These are phyloP conservation scores for Glomeris maerens DNA, from an alignment of 1,140 invertebrate genomes.

Conservation along the genomic window DNA sequence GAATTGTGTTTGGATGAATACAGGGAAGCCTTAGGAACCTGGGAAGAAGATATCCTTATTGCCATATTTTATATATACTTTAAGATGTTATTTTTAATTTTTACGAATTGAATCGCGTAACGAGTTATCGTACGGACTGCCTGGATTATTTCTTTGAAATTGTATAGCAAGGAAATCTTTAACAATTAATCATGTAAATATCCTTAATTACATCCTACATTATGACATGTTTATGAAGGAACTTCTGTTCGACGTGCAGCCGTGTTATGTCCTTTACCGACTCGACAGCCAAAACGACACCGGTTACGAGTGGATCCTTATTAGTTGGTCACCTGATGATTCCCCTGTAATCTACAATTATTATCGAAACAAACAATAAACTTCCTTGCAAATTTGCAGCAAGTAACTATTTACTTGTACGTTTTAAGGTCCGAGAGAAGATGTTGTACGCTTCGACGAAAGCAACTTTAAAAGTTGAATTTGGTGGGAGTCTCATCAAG, in stretches of 20 bases:
- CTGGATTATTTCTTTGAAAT: no score
- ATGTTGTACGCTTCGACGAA: conserved; percentile 99
- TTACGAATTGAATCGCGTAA: no score
- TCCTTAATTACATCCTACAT: no score
- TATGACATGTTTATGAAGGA: conserved; percentile 65
- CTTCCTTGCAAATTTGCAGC: conserved; percentile 1
- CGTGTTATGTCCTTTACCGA: conserved; percentile 85
- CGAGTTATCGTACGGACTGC: no score
- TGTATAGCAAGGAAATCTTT: conserved; percentile 9
- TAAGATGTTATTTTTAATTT: no score
- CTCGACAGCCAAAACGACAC: conserved; percentile 64
- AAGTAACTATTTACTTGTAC: not conserved
- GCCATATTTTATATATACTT: no score
- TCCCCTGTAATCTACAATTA: conserved; percentile 55
- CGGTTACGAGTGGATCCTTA: conserved; percentile 78
- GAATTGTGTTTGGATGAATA: conserved; percentile 53
- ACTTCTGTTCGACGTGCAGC: conserved; percentile 68
- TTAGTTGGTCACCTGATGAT: conserved; percentile 86
- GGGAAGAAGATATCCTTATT: conserved; percentile 53
- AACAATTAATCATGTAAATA: conserved; percentile 12
- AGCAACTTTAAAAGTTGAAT: conserved; percentile 92
- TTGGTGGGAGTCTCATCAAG: conserved; percentile 76
- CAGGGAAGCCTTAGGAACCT: conserved; percentile 51
- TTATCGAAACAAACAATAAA: no score
- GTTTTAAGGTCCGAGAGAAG: conserved; percentile 58